Conservation (phyloP, 1,140 invertebrate species). For the Araneus ventricosus region DNA sequence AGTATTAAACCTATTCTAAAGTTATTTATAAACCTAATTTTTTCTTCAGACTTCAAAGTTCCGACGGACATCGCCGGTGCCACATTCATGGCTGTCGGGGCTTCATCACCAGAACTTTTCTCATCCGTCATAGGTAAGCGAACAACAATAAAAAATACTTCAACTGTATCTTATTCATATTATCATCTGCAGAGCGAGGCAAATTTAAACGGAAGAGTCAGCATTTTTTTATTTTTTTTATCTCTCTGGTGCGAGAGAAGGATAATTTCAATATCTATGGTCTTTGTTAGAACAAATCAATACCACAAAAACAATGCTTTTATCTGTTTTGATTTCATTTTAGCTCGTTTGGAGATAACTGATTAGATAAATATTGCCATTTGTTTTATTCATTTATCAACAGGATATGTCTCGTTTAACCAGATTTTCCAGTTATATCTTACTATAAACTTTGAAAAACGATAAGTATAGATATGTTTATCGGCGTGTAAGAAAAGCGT, state of each 20-base stretch:
- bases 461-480: too few species aligned
- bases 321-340: not conserved
- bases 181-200: too few species aligned
- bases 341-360: not conserved
- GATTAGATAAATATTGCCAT: not conserved
- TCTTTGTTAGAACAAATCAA: not conserved
- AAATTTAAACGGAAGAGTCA: too few species aligned
- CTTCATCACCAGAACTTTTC: constrained; percentile 81
- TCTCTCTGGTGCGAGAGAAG: not conserved
- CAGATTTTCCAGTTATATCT: not conserved
- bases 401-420: not conserved
- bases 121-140: constrained; percentile 82
- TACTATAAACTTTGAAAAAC: too few species aligned
- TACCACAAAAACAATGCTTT: not conserved
- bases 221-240: not conserved
- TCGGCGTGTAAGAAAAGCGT: too few species aligned
- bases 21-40: constrained; percentile 72
- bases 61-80: constrained; percentile 81
- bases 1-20: not conserved
- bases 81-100: constrained; percentile 82
- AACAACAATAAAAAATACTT: too few species aligned
- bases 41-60: constrained; percentile 78
- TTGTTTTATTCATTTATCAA: not conserved
- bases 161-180: too few species aligned
- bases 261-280: not conserved